Evolutionary conservation across 2,797 vertebrate species (phyloP).

Genomic region (Gymnothorax javanicus): DNA sequence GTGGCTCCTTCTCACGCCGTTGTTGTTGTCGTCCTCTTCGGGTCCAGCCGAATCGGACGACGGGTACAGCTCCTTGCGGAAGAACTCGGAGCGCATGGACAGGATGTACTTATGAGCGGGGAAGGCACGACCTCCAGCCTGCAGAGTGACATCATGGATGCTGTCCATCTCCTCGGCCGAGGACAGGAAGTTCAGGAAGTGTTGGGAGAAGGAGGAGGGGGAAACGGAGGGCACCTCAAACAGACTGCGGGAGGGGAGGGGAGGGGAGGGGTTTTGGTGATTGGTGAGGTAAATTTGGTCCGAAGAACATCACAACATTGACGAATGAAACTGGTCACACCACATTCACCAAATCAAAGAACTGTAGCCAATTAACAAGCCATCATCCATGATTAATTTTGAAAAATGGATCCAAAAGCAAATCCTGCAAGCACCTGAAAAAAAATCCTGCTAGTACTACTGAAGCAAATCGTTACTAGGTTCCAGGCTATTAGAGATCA

Average conservation of each 20-base stretch:
- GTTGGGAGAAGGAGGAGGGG: slow-evolving; percentile 80
- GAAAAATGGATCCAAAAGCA: not conserved
- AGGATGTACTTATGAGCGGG: slow-evolving; percentile 91
- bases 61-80: slow-evolving; percentile 78
- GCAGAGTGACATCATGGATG: slow-evolving; percentile 93
- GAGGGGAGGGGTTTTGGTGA: not conserved
- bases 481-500: not conserved
- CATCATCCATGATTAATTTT: too few species aligned
- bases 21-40: slow-evolving; percentile 61
- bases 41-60: slow-evolving; percentile 59
- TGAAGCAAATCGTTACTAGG: not conserved
- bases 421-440: not conserved
- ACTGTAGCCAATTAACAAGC: not conserved
- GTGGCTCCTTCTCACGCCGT: slow-evolving; percentile 76
- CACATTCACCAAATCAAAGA: not conserved
- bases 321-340: not conserved
- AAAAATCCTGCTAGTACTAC: not conserved
- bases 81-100: slow-evolving; percentile 86
- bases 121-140: slow-evolving; percentile 85
- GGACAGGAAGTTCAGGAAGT: slow-evolving; percentile 82
- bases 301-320: not conserved
- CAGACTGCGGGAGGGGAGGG: slow-evolving; percentile 73
- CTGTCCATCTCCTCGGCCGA: slow-evolving; percentile 90
- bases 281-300: not conserved
- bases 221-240: slow-evolving; percentile 91